Percentiles rank a stretch among this genome's conserved stretches.
These are phyloP conservation scores for Tauraco erythrolophus DNA, from an alignment of 2,113 vertebrate genomes.

Conservation along the genomic window DNA sequence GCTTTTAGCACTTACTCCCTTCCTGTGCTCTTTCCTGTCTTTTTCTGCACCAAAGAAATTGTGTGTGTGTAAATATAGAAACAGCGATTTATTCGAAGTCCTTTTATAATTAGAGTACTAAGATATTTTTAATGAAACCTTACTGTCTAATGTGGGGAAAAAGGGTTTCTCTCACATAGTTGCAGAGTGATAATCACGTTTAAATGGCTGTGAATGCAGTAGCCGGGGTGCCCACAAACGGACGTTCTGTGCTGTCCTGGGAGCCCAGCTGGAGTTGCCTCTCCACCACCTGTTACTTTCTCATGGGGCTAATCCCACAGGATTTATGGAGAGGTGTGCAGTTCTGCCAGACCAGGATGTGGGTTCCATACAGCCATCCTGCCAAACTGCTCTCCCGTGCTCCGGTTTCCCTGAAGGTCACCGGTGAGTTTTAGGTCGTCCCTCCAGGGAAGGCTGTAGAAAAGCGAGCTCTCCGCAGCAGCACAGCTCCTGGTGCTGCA, in stretches of 20 bases:
- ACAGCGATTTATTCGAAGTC: neutral
- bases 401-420: neutral
- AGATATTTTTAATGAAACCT: conserved; percentile 21
- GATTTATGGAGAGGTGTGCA: neutral
- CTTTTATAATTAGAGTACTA: conserved; percentile 26
- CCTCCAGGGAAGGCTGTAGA: neutral
- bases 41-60: conserved; percentile 57
- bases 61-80: neutral
- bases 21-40: neutral
- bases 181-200: neutral
- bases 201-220: neutral
- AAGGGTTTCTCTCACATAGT: neutral
- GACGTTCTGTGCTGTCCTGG: neutral
- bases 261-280: neutral
- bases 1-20: conserved; percentile 4
- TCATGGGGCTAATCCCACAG: neutral
- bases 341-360: neutral
- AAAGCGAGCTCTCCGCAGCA: neutral
- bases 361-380: neutral
- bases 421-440: neutral
- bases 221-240: neutral
- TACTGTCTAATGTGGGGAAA: neutral
- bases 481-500: neutral
- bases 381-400: neutral
- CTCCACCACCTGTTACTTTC: neutral